Evolutionary conservation across 2,797 vertebrate species (phyloP).

Genomic region (Phylloscopus collybita): DNA sequence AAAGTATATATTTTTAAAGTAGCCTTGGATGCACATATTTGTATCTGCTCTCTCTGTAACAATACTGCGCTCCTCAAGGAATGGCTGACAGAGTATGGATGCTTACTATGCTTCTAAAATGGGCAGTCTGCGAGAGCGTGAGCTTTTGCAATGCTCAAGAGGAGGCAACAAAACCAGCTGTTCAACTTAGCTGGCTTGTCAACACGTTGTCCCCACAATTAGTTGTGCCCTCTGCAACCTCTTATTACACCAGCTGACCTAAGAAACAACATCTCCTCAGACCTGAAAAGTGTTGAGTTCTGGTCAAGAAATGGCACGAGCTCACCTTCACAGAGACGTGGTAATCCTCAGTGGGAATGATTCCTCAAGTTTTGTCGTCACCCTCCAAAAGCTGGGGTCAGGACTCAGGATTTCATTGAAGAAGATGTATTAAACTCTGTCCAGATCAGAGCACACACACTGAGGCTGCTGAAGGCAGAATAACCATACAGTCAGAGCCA

Average conservation of each 20-base stretch:
- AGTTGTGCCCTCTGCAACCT: not conserved
- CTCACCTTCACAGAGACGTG: not conserved
- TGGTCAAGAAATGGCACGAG: not conserved
- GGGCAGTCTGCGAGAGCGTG: not conserved
- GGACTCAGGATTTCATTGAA: not conserved
- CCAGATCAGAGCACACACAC: not conserved
- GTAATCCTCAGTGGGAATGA: not conserved
- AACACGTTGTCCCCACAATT: not conserved
- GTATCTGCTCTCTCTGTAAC: not conserved
- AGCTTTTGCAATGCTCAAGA: not conserved
- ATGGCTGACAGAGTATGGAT: not conserved
- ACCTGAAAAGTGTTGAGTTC: not conserved
- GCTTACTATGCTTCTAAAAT: not conserved
- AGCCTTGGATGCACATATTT: not conserved
- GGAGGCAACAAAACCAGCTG: not conserved
- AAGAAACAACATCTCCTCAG: not conserved
- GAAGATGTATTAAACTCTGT: not conserved
- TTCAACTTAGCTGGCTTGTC: not conserved
- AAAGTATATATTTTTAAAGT: not conserved
- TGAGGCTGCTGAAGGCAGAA: constrained; percentile 14
- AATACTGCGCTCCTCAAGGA: not conserved
- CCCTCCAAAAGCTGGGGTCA: not conserved
- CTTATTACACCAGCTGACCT: not conserved
- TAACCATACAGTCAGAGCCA: not conserved
- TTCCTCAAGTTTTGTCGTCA: rapidly evolving